Percentiles rank a stretch among this genome's conserved stretches.
These are phyloP conservation scores for Lutraria rhynchaena DNA, from an alignment of 1,140 invertebrate species.

Conservation along the genomic window DNA sequence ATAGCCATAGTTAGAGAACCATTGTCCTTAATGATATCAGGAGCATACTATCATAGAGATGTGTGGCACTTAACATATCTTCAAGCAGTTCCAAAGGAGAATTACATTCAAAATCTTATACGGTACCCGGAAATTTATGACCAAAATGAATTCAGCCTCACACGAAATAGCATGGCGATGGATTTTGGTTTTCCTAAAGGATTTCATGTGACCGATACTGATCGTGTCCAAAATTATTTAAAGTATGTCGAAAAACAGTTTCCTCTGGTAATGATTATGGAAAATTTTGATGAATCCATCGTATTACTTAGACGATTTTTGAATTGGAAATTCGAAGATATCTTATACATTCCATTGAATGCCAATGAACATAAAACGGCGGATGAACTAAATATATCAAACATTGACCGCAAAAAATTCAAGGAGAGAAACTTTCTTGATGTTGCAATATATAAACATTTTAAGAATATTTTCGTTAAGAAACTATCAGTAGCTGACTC, in stretches of 20 bases:
- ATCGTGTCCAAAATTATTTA: conserved; percentile 45
- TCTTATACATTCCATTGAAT: conserved; percentile 70
- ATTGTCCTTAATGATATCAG: conserved; percentile 43
- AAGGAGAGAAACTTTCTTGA: conserved; percentile 53
- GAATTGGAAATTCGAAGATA: conserved; percentile 82
- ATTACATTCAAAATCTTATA: conserved; percentile 49
- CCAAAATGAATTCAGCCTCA: conserved; percentile 44
- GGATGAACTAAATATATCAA: neutral
- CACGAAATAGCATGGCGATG: conserved; percentile 60
- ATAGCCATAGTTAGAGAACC: conserved; percentile 61
- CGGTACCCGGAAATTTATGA: conserved; percentile 57
- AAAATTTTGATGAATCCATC: conserved; percentile 84
- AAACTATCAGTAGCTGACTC: conserved; percentile 20
- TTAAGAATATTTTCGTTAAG: conserved; percentile 40
- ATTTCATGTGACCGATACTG: conserved; percentile 25
- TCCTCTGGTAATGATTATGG: conserved; percentile 83
- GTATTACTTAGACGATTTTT: conserved; percentile 82
- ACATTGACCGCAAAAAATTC: conserved; percentile 23
- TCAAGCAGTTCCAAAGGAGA: conserved; percentile 3
- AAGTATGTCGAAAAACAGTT: conserved; percentile 72
- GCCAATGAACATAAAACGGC: neutral
- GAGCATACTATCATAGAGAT: conserved; percentile 63
- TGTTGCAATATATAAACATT: conserved; percentile 63
- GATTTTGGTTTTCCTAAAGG: conserved; percentile 60
- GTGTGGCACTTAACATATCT: conserved; percentile 42